These are phyloP conservation scores for Myiothlypis chrysogaster DNA, from an alignment of 2,797 vertebrate species.

Conservation along the genomic window DNA sequence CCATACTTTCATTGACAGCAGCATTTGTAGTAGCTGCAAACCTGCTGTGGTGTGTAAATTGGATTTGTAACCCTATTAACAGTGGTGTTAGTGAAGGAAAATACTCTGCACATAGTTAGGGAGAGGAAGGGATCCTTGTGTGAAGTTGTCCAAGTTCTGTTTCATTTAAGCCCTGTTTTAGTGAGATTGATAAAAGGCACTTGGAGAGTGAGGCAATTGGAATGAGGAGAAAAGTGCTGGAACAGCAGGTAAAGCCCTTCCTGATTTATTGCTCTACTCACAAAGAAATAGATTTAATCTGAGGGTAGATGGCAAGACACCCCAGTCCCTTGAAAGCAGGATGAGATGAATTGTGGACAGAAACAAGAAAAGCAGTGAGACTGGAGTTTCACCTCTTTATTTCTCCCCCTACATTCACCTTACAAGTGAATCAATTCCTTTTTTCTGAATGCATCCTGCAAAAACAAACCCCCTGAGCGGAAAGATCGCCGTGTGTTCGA, in stretches of 20 bases:
- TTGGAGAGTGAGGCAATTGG: not conserved
- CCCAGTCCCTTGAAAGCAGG: not conserved
- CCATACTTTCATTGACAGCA: not conserved
- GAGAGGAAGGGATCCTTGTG: not conserved
- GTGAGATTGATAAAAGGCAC: not conserved
- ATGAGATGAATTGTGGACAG: not conserved
- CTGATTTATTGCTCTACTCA: not conserved
- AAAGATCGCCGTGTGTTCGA: not conserved
- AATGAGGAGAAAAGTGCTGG: not conserved
- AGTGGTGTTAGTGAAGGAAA: not conserved
- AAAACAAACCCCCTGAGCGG: not conserved
- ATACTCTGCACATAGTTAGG: not conserved
- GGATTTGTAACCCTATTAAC: not conserved
- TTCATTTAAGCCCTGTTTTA: not conserved
- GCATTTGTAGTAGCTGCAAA: not conserved
- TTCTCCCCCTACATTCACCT: not conserved
- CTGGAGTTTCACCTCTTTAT: not conserved
- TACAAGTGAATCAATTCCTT: not conserved
- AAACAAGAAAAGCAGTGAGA: not conserved
- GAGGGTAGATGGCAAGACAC: not conserved
- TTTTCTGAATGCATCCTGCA: not conserved
- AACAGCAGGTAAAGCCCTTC: not conserved
- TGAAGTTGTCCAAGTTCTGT: not conserved
- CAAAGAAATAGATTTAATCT: not conserved
- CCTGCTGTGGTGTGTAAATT: rapidly evolving